Conservation (phyloP, 2,113 vertebrate genomes). For the Hyla sarda region DNA sequence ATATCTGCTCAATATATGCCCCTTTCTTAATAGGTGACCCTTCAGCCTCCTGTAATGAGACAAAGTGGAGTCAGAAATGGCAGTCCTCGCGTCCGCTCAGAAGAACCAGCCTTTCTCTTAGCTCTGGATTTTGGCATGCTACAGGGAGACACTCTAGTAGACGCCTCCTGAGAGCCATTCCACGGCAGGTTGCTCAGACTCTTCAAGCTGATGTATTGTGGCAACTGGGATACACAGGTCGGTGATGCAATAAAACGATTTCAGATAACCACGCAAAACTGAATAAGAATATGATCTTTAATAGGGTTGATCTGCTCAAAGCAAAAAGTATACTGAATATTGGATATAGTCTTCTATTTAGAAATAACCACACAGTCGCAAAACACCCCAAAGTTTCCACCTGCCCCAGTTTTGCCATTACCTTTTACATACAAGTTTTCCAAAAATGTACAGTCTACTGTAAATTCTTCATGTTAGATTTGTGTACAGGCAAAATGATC, state of each 20-base stretch:
- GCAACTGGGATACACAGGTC: conserved; percentile 98
- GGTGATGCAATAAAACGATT: not conserved
- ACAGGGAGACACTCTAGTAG: conserved; percentile 94
- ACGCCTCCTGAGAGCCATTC: conserved; percentile 91
- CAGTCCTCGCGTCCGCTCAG: conserved; percentile 92
- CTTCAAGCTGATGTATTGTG: conserved; percentile 96
- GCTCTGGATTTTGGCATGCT: conserved; percentile 96
- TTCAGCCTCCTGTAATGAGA: conserved; percentile 81
- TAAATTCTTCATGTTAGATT: no score
- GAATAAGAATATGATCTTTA: no score
- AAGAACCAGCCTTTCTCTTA: conserved; percentile 89
- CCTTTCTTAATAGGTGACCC: conserved; percentile 69
- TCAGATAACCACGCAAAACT: no score
- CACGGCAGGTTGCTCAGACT: conserved; percentile 95
- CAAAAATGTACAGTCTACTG: no score
- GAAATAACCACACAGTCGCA: no score
- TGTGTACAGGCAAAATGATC: no score
- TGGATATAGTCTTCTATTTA: no score
- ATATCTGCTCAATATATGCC: not conserved
- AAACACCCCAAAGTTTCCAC: no score
- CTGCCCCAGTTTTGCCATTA: no score
- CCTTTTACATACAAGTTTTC: no score
- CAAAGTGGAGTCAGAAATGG: conserved; percentile 91
- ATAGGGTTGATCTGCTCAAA: no score
- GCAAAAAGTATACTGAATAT: no score